phyloP scores from a whole-genome alignment of 2,797 vertebrate genomes.

The Rhincodon typus region DNA sequence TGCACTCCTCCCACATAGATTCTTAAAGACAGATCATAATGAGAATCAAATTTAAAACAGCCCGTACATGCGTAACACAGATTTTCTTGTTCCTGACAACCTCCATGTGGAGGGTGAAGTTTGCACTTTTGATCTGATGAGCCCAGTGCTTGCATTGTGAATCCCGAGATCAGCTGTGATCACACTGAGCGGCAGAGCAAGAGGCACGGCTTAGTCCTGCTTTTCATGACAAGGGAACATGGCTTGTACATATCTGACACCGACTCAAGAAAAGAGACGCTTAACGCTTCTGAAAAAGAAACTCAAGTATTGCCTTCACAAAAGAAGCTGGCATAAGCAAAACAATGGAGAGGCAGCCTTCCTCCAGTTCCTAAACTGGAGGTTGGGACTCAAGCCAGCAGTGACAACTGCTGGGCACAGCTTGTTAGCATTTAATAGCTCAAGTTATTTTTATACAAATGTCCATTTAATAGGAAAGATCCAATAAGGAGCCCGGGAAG shows the following conservation, averaged over 20 bases:
- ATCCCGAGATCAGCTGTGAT: neutral
- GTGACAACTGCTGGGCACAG: neutral
- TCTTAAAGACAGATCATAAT: neutral
- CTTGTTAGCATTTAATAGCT: neutral
- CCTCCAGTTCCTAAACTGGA: neutral
- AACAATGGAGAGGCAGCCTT: no score
- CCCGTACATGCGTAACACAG: neutral
- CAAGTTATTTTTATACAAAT: neutral
- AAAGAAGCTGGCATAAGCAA: neutral
- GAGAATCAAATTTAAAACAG: neutral
- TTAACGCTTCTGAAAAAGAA: neutral
- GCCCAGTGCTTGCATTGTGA: neutral
- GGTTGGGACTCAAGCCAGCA: neutral
- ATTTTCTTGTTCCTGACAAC: neutral
- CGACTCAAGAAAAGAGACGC: neutral
- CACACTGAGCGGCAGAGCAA: neutral
- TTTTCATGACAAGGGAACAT: neutral
- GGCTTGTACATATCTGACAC: neutral
- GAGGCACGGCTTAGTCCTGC: neutral
- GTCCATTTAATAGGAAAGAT: neutral
- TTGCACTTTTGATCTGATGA: neutral
- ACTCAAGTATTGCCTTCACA: neutral
- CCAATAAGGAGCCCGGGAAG: neutral
- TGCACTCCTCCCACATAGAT: neutral
- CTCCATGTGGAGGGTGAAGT: neutral